Base-by-base conservation (phyloP, 2,797 vertebrate species). In the Lacerta viridis region DNA sequence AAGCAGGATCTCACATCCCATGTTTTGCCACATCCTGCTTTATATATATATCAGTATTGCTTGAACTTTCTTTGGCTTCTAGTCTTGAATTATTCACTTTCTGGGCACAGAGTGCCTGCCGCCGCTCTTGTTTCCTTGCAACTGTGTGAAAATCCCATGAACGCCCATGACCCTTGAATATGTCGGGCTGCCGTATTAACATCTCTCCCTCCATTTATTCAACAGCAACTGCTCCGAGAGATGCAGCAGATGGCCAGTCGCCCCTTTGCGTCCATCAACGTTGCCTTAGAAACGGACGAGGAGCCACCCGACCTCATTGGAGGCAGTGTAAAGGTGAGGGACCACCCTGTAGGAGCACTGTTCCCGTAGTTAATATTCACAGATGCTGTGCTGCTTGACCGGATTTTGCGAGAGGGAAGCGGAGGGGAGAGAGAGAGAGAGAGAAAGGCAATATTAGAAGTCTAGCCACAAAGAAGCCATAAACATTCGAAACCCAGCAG, bases 211-310 rank as follows among this genome's bases (percentile, higher is more conserved):
- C 94, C 95, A 74, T 96, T 91, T 92, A 72, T 95, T 94, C 92
- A 92, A 84, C 94, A 99, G 99, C 99, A 99, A 99, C 98, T 99
- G 89, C 98, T 99, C 89, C 98, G 99, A 80, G 99, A 99, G 98
- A 99, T 99, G 99, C 99, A 99, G 93, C 99, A 99, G 98, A 99
- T 99, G 99, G 99, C 99, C 89, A 99, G 99, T 93, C 98, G 99
- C 91, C 99, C 99, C 94, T 99, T 99, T 90, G 99, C 99, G 95
- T 99, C 98, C 90, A 98, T 99, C 97, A 99, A 99, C 71, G 99
- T 99, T 92, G 99, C 99, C 97, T 97, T 99, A 97, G 99, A 99
- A 97, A 98, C 97, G 90, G 99, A 99, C 80, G 99, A 99, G 90
- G 99, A 99, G 94, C 99, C 99, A 2, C 99, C 99, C 72, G 99